These are phyloP conservation scores for Zaprionus africanus DNA, from an alignment of 1,140 invertebrate species.

Conservation along the genomic window DNA sequence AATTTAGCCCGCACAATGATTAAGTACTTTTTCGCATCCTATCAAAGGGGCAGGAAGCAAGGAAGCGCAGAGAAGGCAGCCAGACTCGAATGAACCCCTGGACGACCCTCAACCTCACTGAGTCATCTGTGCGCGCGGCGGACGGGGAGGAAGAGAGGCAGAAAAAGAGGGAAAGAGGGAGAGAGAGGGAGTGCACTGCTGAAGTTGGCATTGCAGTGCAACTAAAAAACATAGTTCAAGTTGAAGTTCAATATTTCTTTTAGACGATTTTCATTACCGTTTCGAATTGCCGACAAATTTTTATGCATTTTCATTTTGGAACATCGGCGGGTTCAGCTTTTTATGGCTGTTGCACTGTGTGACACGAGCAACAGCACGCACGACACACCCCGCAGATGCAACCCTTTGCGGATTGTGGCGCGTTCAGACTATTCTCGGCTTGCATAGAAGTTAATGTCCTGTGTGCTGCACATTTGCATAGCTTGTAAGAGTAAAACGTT, in stretches of 20 bases:
- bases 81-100: constrained; percentile 6
- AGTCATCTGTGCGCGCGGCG: constrained; percentile 51
- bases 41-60: constrained; percentile 33
- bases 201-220: constrained; percentile 44
- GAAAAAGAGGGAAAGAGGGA: rapidly evolving
- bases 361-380: constrained; percentile 10
- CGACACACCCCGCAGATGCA: constrained; percentile 47
- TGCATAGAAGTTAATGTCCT: not conserved
- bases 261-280: constrained; percentile 21
- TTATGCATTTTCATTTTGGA: constrained; percentile 49
- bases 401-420: constrained; percentile 45
- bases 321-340: constrained; percentile 47
- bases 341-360: constrained; percentile 50
- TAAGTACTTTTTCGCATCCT: constrained; percentile 79
- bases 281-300: constrained; percentile 41
- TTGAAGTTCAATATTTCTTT: constrained; percentile 14
- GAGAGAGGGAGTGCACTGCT: not conserved
- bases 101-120: constrained; percentile 8
- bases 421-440: constrained; percentile 5
- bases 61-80: not conserved
- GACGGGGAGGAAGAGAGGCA: not conserved
- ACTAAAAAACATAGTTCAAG: constrained; percentile 20
- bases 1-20: constrained; percentile 83
- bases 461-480: not conserved
- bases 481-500: no score